A percentile compares a stretch with the other conserved stretches of the same genome.
These are phyloP conservation scores for Bergia sp. DNA, from an alignment of 92 coral and sea anemone genomes.

Conservation along the genomic window DNA sequence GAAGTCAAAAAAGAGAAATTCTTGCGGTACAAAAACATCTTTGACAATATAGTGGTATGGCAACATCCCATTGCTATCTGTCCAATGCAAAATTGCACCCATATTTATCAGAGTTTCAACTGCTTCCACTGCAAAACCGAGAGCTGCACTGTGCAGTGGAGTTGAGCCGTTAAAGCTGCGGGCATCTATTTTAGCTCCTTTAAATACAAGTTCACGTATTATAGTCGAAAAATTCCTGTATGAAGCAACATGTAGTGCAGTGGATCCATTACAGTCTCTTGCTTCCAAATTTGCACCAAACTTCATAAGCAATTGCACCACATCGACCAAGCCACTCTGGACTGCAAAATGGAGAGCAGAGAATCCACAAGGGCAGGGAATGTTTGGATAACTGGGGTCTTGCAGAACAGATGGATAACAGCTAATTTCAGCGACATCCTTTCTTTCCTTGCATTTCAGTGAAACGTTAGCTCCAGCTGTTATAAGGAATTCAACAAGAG, in stretches of 20 bases:
- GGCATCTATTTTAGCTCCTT: neutral
- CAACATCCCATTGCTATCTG: constrained; percentile 38
- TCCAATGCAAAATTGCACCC: constrained; percentile 28
- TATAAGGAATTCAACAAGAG: too few relatives aligned
- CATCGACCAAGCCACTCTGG: constrained; percentile 59
- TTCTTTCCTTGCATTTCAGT: too few relatives aligned
- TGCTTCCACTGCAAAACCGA: constrained; percentile 25
- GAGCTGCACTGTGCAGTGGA: constrained; percentile 65
- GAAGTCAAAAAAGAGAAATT: too few relatives aligned
- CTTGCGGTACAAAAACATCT: neutral
- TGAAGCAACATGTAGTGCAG: constrained; percentile 59
- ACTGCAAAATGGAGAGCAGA: constrained; percentile 51
- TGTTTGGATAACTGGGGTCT: too few relatives aligned
- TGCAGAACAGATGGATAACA: too few relatives aligned
- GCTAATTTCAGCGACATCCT: too few relatives aligned
- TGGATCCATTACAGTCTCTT: constrained; percentile 61
- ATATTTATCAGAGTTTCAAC: constrained; percentile 26
- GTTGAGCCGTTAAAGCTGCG: constrained; percentile 55
- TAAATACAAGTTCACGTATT: neutral
- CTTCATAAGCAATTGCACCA: constrained; percentile 39
- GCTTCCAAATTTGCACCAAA: constrained; percentile 13
- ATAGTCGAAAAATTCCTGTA: neutral
- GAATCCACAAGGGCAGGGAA: too few relatives aligned
- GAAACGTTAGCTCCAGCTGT: too few relatives aligned
- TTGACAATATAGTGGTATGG: constrained; percentile 42